phyloP scores from a whole-genome alignment of 2,797 vertebrate genomes.

The Premnoplex brunnescens region DNA sequence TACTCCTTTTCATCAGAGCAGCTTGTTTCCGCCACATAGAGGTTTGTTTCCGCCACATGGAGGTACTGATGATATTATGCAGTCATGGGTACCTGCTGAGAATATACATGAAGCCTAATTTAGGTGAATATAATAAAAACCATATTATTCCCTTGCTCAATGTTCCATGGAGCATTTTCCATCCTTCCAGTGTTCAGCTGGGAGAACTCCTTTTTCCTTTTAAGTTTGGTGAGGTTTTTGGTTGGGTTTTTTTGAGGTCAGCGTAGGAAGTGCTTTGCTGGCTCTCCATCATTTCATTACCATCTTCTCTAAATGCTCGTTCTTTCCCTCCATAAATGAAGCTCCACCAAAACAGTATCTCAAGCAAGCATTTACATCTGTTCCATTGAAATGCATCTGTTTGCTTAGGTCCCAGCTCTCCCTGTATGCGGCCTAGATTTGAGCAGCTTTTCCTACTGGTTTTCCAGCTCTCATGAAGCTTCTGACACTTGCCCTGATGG shows the following conservation, averaged over 20 bases:
- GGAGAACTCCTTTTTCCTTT: not conserved
- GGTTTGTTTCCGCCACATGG: not conserved
- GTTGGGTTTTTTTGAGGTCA: not conserved
- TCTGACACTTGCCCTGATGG: not conserved
- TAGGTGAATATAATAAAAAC: not conserved
- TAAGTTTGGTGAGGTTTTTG: not conserved
- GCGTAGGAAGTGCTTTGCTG: not conserved
- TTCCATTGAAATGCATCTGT: not conserved
- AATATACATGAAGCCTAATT: not conserved
- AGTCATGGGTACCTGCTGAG: fast-evolving
- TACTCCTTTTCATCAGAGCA: not conserved
- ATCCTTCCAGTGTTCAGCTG: not conserved
- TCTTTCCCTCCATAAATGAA: not conserved
- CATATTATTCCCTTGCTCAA: not conserved
- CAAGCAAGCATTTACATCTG: not conserved
- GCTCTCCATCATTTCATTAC: not conserved
- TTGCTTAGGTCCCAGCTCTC: not conserved
- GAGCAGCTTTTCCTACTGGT: not conserved
- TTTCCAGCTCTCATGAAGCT: not conserved
- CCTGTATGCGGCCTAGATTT: not conserved
- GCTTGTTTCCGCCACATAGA: not conserved
- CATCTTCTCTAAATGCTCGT: not conserved
- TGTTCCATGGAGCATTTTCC: not conserved
- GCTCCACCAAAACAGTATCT: not conserved
- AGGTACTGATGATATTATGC: not conserved